phyloP scores from a whole-genome alignment of 2,113 vertebrate genomes.

The Phoenicopterus ruber region DNA sequence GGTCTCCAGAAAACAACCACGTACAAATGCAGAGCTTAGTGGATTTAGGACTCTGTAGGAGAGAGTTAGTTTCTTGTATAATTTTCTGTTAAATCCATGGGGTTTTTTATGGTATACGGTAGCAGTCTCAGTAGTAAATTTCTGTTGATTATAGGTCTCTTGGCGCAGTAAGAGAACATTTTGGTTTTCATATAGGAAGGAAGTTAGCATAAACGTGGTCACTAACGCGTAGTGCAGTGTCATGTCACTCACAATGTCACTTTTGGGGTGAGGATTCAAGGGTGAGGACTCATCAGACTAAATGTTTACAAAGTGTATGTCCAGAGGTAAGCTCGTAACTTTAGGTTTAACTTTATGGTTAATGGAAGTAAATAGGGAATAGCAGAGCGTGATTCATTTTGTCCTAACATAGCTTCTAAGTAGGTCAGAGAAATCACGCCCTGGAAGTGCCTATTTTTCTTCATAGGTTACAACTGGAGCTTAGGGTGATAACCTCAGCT shows the following conservation, averaged over 20 bases:
- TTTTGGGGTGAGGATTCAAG: neutral
- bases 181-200: neutral
- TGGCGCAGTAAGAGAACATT: neutral
- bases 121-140: neutral
- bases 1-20: neutral
- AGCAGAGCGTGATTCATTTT: neutral
- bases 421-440: conserved; percentile 8
- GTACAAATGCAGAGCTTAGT: neutral
- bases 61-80: neutral
- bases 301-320: neutral
- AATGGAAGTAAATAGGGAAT: neutral
- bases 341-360: neutral
- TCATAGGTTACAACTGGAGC: neutral
- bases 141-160: neutral
- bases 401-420: neutral
- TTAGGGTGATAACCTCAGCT: neutral
- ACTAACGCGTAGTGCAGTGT: neutral
- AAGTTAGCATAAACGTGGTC: neutral
- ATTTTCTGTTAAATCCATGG: neutral
- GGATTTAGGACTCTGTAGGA: neutral
- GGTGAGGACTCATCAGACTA: neutral
- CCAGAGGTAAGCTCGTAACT: neutral
- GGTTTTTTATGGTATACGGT: neutral
- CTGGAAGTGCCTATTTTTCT: neutral
- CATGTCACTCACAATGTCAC: neutral